Evolutionary conservation across 2,113 vertebrate genomes (phyloP), one percentile per base, ranked within the genome.

Genomic region (Urocynchramus pylzowi): DNA sequence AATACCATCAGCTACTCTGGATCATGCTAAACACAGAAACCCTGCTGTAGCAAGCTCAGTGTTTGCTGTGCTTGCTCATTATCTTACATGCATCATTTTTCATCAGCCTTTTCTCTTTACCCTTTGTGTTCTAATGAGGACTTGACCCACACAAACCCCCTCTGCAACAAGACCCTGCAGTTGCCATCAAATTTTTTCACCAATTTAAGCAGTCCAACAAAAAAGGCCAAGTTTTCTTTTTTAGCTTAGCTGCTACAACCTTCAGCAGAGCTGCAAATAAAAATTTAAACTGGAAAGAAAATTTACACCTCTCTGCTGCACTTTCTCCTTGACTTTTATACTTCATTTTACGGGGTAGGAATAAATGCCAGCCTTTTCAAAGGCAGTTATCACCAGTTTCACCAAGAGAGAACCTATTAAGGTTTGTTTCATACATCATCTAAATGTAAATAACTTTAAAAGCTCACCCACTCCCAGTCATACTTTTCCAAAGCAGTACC

Each of bases 41-140:
- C 14, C 28, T 81, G 44, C 68, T 77, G 35, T 78, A 75, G 73
- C 21, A 52, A 81, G 21, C 33, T 63, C 61, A n/a, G 47, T 3
- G 50, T 31, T 61, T 77, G 37, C 39, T 39, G 16, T 39, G 35
- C 14, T 73, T 68, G 26, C 50, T 91, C 41, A 41, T 64, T 73
- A 87, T 31, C 57, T 79, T 56, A 82, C 23, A 76, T 1, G 17
- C 33, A 53, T 24, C 41, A 31, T 78, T 69, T 76, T 75, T 74
- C 49, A 94, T 11, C 52, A 60, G 44, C 28, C 52, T 94, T 33
- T 73, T 79, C 42, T 68, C 74, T 74, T 87, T 45, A 61, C 4
- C 31, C 28, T 89, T 60, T 42, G 20, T 74, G 39, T 73, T 91
- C 65, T 78, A 84, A 90, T 16, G 37, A 91, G 47, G 89, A 83